Conservation (phyloP, 2,797 vertebrate species). For the Pseudochromis fuscus region DNA sequence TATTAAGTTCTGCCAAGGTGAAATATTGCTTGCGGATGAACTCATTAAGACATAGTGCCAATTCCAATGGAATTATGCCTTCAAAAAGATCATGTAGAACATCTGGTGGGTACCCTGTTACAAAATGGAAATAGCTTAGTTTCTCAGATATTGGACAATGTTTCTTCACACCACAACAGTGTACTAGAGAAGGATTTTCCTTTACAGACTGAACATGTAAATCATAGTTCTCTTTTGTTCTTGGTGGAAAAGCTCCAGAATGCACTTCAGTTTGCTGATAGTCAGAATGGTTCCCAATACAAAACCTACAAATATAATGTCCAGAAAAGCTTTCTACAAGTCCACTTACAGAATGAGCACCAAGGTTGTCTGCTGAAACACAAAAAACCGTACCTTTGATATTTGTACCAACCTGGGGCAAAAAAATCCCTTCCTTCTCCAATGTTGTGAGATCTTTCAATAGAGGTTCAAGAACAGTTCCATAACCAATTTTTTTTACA, state of each 20-base stretch:
- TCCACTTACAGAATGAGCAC: background rate
- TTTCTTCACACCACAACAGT: constrained; percentile 27
- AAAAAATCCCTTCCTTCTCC: background rate
- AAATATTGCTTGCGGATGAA: too few relatives aligned
- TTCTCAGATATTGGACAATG: constrained; percentile 30
- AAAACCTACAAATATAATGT: constrained; percentile 34
- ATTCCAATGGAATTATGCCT: background rate
- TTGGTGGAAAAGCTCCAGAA: constrained; percentile 35
- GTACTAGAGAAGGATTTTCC: constrained; percentile 11
- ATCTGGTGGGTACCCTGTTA: too few relatives aligned
- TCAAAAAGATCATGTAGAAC: background rate
- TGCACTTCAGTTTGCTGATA: constrained; percentile 37
- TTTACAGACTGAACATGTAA: constrained; percentile 40
- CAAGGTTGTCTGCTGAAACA: background rate
- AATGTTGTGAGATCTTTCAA: constrained; percentile 7
- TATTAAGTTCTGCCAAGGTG: too few relatives aligned
- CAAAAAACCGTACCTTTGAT: background rate
- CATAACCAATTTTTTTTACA: constrained; percentile 26
- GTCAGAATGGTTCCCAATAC: constrained; percentile 30
- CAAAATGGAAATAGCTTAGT: background rate
- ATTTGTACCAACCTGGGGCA: background rate
- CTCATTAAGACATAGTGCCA: too few relatives aligned
- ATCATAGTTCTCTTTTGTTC: constrained; percentile 13
- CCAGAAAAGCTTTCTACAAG: background rate
- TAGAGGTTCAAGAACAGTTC: constrained; percentile 32